These are phyloP conservation scores for Camelus bactrianus DNA, from an alignment of 2,113 vertebrate genomes.

Conservation along the genomic window DNA sequence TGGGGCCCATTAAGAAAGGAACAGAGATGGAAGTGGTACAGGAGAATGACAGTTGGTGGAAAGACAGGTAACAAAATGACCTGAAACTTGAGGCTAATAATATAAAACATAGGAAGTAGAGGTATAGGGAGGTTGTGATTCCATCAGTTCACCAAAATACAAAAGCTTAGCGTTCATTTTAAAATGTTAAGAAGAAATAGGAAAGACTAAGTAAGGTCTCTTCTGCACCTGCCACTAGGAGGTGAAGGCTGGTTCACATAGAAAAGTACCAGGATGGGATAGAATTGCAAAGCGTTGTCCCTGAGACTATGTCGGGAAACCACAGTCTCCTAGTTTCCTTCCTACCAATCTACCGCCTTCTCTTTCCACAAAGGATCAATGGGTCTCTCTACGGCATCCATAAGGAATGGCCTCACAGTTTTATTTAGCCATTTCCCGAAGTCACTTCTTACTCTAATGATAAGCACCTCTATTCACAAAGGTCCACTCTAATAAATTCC, in stretches of 20 bases:
- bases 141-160: background rate
- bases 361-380: background rate
- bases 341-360: background rate
- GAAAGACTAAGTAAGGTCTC: background rate
- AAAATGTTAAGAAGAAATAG: background rate
- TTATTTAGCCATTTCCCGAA: background rate
- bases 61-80: background rate
- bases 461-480: background rate
- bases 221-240: background rate
- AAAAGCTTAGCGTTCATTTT: background rate
- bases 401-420: background rate
- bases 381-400: background rate
- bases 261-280: background rate
- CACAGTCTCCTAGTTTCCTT: background rate
- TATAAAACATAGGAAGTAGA: background rate
- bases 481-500: background rate
- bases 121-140: background rate
- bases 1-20: background rate
- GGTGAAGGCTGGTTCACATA: background rate
- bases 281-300: background rate
- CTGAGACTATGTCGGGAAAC: background rate
- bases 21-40: background rate
- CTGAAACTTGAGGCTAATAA: background rate
- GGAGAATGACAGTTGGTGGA: background rate
- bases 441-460: background rate